Evolutionary conservation across 2,113 vertebrate species (phyloP).

Genomic region (Zootoca vivipara): DNA sequence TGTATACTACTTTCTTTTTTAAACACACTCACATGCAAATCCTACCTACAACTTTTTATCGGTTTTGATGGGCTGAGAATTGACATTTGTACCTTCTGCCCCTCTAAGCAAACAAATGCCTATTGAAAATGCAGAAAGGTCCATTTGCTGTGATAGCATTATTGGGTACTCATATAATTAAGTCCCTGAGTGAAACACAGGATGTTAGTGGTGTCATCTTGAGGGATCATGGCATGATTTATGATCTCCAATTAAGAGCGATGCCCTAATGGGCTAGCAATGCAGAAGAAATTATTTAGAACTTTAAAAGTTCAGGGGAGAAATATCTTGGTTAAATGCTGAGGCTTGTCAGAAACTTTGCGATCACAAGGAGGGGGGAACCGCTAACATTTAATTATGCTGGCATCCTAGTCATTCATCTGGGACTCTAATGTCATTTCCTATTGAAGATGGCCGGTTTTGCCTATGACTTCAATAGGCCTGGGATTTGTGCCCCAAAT

Average conservation of each 20-base stretch:
- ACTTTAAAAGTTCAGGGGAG: conserved; percentile 2
- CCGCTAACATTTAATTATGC: neutral
- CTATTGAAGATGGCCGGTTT: neutral
- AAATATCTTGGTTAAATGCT: neutral
- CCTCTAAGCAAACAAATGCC: neutral
- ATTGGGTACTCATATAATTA: conserved; percentile 46
- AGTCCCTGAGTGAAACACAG: conserved; percentile 32
- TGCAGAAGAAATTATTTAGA: neutral
- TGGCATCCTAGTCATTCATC: neutral
- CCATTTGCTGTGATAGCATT: neutral
- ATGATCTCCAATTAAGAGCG: neutral
- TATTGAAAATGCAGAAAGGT: conserved; percentile 44
- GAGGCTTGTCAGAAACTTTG: neutral
- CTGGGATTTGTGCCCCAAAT: conserved; percentile 2
- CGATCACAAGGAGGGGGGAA: neutral
- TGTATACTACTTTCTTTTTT: too few relatives aligned
- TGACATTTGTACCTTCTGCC: conserved; percentile 29
- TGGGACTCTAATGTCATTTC: conserved; percentile 8
- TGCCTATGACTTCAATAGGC: neutral
- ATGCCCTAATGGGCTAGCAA: neutral
- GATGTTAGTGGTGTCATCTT: conserved; percentile 13
- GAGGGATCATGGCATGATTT: conserved; percentile 51
- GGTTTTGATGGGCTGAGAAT: neutral
- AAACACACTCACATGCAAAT: conserved; percentile 6
- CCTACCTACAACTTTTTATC: conserved; percentile 5